Percentiles rank a stretch among this genome's conserved stretches.
Evolutionary conservation across 2,797 vertebrate genomes (phyloP).

Genomic region (Cryptoblepharus egeriae): DNA sequence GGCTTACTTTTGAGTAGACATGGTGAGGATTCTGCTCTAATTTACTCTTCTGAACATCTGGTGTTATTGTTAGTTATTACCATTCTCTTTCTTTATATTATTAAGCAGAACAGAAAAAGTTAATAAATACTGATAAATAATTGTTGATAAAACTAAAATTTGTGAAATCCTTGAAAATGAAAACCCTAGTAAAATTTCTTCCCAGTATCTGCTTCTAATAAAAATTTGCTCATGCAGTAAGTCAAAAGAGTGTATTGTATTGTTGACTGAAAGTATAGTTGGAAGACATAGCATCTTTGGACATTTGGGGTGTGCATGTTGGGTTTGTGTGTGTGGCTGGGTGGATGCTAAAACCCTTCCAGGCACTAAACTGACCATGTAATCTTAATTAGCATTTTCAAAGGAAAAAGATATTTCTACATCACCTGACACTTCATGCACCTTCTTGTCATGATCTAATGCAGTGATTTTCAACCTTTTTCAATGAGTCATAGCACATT

Average conservation of each 20-base stretch:
- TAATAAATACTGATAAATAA: neutral
- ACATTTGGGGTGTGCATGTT: neutral
- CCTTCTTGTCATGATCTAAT: too few species aligned
- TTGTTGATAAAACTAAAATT: neutral
- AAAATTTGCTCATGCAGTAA: neutral
- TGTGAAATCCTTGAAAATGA: neutral
- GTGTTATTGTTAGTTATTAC: neutral
- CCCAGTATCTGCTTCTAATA: neutral
- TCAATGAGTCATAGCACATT: too few species aligned
- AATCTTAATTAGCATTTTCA: neutral
- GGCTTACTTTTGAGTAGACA: too few species aligned
- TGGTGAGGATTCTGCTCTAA: too few species aligned
- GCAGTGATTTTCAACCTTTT: too few species aligned
- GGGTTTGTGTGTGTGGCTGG: too few species aligned
- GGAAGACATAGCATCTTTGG: neutral
- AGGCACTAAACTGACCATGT: neutral
- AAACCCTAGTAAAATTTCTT: neutral
- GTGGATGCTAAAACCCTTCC: neutral
- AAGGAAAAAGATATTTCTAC: neutral
- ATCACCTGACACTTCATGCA: too few species aligned
- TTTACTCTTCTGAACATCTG: neutral
- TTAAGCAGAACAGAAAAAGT: neutral
- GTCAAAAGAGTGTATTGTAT: neutral
- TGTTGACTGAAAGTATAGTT: neutral
- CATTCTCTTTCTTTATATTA: neutral